Conservation (phyloP, 2,797 vertebrate genomes). For the Enteromius thamalakanensis region DNA sequence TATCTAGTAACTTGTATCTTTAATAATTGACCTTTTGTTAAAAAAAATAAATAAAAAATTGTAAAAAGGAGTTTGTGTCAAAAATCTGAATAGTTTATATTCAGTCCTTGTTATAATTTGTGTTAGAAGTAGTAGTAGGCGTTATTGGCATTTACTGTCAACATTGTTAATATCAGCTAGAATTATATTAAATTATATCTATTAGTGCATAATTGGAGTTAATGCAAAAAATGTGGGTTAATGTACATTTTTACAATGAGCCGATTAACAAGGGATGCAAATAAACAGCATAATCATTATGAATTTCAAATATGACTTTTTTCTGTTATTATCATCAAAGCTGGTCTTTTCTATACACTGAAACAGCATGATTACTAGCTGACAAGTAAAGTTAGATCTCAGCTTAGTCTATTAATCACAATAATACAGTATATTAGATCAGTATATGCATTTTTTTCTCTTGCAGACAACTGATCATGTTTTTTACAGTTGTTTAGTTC, state of each 20-base stretch:
- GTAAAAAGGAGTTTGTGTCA: background rate
- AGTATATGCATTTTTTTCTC: background rate
- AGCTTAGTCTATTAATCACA: background rate
- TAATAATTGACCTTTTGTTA: background rate
- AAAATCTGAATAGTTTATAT: background rate
- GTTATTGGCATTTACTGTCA: background rate
- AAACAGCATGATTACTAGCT: background rate
- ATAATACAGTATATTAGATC: background rate
- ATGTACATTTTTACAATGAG: background rate
- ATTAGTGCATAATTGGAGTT: background rate
- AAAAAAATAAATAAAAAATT: too few relatives aligned
- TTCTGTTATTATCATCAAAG: background rate
- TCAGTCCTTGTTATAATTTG: background rate
- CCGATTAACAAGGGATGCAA: background rate
- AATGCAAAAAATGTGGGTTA: background rate
- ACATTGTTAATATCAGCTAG: background rate
- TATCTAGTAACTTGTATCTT: too few relatives aligned
- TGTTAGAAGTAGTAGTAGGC: background rate
- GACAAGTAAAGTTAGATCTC: background rate
- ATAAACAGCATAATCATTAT: background rate
- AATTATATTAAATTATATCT: background rate
- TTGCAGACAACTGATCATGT: background rate
- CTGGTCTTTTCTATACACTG: background rate
- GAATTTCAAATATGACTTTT: background rate
- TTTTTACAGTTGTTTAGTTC: background rate